A percentile compares a stretch with the other conserved stretches of the same genome.
phyloP scores from a whole-genome alignment of 2,797 vertebrate genomes.

The Sebastes jordani region DNA sequence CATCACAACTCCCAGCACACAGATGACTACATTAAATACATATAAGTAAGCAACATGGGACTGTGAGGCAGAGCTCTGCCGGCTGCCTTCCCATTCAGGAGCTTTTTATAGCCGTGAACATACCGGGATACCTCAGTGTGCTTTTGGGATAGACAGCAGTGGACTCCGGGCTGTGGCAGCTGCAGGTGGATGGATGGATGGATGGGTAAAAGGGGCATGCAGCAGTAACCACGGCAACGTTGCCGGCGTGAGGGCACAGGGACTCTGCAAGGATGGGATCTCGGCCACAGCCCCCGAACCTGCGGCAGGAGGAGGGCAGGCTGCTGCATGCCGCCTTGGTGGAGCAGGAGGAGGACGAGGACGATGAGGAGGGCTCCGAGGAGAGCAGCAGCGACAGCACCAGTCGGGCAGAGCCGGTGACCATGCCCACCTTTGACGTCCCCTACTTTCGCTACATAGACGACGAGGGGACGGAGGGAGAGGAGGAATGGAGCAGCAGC shows the following conservation, averaged over 20 bases:
- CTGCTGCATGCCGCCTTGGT: conserved; percentile 80
- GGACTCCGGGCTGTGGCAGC: conserved; percentile 42
- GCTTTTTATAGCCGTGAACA: conserved; percentile 40
- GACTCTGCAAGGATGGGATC: conserved; percentile 89
- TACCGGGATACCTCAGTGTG: conserved; percentile 27
- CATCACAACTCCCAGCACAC: conserved; percentile 79
- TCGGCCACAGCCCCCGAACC: conserved; percentile 83
- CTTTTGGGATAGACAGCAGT: conserved; percentile 25
- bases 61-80: conserved; percentile 65
- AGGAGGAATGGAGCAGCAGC: conserved; percentile 94
- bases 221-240: conserved; percentile 82
- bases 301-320: conserved; percentile 76
- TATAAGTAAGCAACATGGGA: conserved; percentile 64
- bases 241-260: conserved; percentile 52
- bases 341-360: conserved; percentile 84
- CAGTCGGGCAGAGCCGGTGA: conserved; percentile 79
- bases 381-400: conserved; percentile 75
- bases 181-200: conserved; percentile 58
- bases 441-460: conserved; percentile 99
- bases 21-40: conserved; percentile 51
- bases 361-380: conserved; percentile 74
- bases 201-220: conserved; percentile 58
- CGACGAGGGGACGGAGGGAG: conserved; percentile 92
- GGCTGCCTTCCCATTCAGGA: conserved; percentile 49
- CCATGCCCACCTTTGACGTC: conserved; percentile 95